Evolutionary conservation across 2,888 invertebrate genomes (phyloP).

Genomic region (Aspidiotus destructor): DNA sequence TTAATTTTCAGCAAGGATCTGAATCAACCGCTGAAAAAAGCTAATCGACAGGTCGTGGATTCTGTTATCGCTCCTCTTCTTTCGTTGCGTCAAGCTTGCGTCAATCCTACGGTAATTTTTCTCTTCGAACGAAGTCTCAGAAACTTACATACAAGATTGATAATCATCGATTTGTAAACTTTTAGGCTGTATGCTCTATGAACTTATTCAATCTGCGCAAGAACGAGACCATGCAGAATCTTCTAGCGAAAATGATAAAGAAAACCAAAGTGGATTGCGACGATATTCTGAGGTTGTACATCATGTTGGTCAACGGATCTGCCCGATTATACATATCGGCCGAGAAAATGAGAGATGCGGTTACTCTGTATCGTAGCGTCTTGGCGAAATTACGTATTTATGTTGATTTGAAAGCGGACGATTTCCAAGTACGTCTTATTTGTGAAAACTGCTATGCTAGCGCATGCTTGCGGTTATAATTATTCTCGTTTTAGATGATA

Average conservation of each 20-base stretch:
- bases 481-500: slow-evolving; percentile 44
- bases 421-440: slow-evolving; percentile 39
- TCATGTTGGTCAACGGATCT: slow-evolving; percentile 57
- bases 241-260: slow-evolving; percentile 55
- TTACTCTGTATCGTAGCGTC: slow-evolving; percentile 53
- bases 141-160: too few relatives aligned
- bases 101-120: slow-evolving; percentile 50
- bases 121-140: too few relatives aligned
- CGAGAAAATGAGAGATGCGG: slow-evolving; percentile 48
- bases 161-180: background rate
- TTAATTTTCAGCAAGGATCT: slow-evolving; percentile 17
- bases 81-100: slow-evolving; percentile 59
- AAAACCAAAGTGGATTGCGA: slow-evolving; percentile 54
- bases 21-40: slow-evolving; percentile 44
- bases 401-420: slow-evolving; percentile 43
- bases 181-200: background rate
- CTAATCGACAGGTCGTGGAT: slow-evolving; percentile 45
- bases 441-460: background rate
- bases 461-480: background rate
- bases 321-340: slow-evolving; percentile 55
- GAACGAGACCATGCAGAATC: slow-evolving; percentile 53
- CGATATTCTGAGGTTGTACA: slow-evolving; percentile 52
- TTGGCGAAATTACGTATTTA: slow-evolving; percentile 47
- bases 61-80: slow-evolving; percentile 54
- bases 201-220: slow-evolving; percentile 41